Base-by-base conservation (phyloP, 2,888 invertebrate species). In the Ommatoiulus sabulosus region DNA sequence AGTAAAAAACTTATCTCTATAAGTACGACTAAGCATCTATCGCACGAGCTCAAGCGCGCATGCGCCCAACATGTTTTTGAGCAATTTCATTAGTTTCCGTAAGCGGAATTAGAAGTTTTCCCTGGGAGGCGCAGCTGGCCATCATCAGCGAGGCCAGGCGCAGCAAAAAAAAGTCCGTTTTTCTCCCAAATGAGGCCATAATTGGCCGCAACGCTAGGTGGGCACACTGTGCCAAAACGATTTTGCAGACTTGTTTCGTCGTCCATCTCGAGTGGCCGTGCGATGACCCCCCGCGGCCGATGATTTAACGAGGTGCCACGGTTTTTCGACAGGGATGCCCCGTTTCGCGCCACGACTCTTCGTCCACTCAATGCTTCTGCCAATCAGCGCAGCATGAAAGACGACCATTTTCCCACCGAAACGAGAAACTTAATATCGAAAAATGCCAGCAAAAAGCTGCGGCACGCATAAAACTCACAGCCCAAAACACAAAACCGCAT, bases 291-390 rank as follows among this genome's bases (percentile, higher is more conserved):
- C 84, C 35, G 84, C 35, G 35, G 15, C 43, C 84, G 17, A 84
- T 84, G 84, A 84, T 84, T 84, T 84, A 84, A 84, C 44, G 84
- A 84, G 44, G 84, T 84, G 84, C 44, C 57, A 57, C 17, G 84
- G 84, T 84, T 84, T 84, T 84, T 44, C 15, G 84, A 84, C 44
- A 84, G 35, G 84, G 44, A 84, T 84, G 84, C 84, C 84, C 43
- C n/a, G 52, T 12, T 52, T 12, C 15, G 84, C 84, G n/a, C 15
- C 20, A 24, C 44, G 44, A 84, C 5, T 84, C 17, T 4, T 35
- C 84, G 35, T 35, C 17, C 84, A 84, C 44, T 84, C 84, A 84
- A 84, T 84, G 84, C 24, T 3, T 15, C 84, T 35, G 84, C 24
- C 84, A 24, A 8, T 84, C 84, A 84, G 35, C 84, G 44, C 84